Percentiles rank a stretch among this genome's conserved stretches.
Evolutionary conservation across 2,888 invertebrate genomes (phyloP).

Genomic region (Drosophila fungiperda): DNA sequence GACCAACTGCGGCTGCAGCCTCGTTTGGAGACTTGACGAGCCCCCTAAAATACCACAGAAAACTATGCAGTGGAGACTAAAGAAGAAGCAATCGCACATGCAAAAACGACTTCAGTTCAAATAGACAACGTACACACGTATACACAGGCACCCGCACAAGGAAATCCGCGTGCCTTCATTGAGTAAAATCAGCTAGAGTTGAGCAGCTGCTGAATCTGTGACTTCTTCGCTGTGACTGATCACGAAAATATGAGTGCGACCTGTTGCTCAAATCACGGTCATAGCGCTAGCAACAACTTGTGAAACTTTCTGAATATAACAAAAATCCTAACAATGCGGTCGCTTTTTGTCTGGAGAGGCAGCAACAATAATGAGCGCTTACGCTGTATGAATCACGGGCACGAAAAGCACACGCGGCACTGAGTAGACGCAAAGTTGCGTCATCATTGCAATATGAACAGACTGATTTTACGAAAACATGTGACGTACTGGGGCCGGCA

Average conservation of each 20-base stretch:
- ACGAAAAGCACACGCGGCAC: constrained; percentile 74
- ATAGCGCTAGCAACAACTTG: constrained; percentile 15
- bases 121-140: constrained; percentile 24
- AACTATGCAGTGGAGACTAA: constrained; percentile 35
- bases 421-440: constrained; percentile 57
- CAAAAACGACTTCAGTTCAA: constrained; percentile 48
- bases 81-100: constrained; percentile 34
- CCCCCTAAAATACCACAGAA: constrained; percentile 55
- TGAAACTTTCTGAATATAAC: constrained; percentile 18
- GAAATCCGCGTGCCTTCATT: constrained; percentile 60
- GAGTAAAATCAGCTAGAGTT: constrained; percentile 39
- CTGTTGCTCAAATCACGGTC: constrained; percentile 37
- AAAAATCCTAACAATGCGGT: constrained; percentile 38
- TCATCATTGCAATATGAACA: constrained; percentile 58
- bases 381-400: constrained; percentile 59
- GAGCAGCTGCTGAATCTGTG: constrained; percentile 20
- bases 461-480: constrained; percentile 32
- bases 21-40: constrained; percentile 64
- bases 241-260: constrained; percentile 24
- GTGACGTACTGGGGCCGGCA: constrained; percentile 52
- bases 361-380: constrained; percentile 18
- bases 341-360: constrained; percentile 21
- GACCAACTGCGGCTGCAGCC: constrained; percentile 40
- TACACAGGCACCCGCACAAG: constrained; percentile 1
- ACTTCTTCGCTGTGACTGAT: constrained; percentile 25